phyloP scores from a whole-genome alignment of 2,888 invertebrate genomes.

The Xestobium rufovillosum region DNA sequence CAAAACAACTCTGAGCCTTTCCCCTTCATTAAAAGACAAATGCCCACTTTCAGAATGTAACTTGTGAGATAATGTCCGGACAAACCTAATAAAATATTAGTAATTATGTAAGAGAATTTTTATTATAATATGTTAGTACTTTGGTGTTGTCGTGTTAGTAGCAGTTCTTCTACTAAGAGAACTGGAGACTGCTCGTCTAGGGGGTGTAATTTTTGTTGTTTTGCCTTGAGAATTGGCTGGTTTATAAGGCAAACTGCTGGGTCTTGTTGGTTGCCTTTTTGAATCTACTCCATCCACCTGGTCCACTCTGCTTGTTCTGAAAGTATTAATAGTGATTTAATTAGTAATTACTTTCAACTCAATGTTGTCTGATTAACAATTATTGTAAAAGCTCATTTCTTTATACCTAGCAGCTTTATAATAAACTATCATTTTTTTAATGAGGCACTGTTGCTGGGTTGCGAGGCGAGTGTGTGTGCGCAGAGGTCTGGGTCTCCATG shows the following conservation, averaged over 20 bases:
- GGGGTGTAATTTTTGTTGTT: constrained; percentile 40
- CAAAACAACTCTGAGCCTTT: constrained; percentile 61
- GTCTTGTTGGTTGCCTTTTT: constrained; percentile 48
- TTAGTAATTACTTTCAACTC: no score
- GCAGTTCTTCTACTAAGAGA: constrained; percentile 51
- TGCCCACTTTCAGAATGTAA: constrained; percentile 72
- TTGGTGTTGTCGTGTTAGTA: constrained; percentile 38
- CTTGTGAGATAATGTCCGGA: constrained; percentile 65
- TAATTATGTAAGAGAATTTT: constrained; percentile 2
- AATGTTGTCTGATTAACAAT: no score
- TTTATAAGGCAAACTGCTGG: constrained; percentile 64
- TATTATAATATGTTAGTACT: constrained; percentile 38
- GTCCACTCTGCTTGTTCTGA: constrained; percentile 57
- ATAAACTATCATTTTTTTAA: no score
- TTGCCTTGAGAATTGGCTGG: constrained; percentile 38
- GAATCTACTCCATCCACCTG: constrained; percentile 42
- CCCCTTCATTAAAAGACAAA: constrained; percentile 69
- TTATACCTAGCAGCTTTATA: no score
- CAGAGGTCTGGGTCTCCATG: no score
- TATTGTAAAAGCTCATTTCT: no score
- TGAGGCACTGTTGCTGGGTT: no score
- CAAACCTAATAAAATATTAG: constrained; percentile 49
- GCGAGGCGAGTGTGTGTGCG: no score
- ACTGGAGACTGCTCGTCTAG: constrained; percentile 61
- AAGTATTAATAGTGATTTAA: no score